A percentile compares a stretch with the other conserved stretches of the same genome.
Evolutionary conservation across 2,888 invertebrate species (phyloP).

Genomic region (Pardosa pseudoannulata): DNA sequence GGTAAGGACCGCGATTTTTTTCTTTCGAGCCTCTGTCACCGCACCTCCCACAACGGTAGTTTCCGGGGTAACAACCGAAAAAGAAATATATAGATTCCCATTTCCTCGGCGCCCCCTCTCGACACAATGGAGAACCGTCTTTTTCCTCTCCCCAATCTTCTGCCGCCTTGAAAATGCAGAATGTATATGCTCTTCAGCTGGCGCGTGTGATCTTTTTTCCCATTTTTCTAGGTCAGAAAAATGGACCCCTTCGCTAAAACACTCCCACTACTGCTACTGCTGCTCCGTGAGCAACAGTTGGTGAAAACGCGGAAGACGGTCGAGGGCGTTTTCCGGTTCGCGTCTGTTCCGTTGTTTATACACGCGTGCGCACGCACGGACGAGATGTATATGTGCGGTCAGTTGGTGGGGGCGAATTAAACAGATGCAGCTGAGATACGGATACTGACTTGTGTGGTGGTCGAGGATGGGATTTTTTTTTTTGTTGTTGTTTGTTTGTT

Average conservation of each 20-base stretch:
- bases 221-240: slow-evolving; percentile 66
- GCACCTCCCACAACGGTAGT: not conserved
- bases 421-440: too few species aligned
- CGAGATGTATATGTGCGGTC: too few species aligned
- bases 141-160: slow-evolving; percentile 16
- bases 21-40: not conserved
- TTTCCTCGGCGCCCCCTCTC: slow-evolving; percentile 26
- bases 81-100: slow-evolving; percentile 18
- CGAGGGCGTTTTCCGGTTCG: not conserved
- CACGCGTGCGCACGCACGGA: too few species aligned
- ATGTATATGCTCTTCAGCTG: slow-evolving; percentile 58
- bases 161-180: slow-evolving; percentile 57
- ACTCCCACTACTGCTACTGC: not conserved
- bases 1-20: not conserved
- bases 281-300: slow-evolving; percentile 28
- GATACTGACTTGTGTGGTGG: too few species aligned
- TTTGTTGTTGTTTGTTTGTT: too few species aligned
- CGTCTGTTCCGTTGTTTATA: not conserved
- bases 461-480: too few species aligned
- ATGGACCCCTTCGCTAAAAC: slow-evolving; percentile 41
- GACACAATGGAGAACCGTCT: slow-evolving; percentile 40
- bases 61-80: slow-evolving; percentile 33
- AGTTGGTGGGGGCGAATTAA: too few species aligned
- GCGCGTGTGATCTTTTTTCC: too few species aligned
- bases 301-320: slow-evolving; percentile 2